Base-by-base conservation (phyloP, 1,140 invertebrate genomes). In the Archivesica marissinica region DNA sequence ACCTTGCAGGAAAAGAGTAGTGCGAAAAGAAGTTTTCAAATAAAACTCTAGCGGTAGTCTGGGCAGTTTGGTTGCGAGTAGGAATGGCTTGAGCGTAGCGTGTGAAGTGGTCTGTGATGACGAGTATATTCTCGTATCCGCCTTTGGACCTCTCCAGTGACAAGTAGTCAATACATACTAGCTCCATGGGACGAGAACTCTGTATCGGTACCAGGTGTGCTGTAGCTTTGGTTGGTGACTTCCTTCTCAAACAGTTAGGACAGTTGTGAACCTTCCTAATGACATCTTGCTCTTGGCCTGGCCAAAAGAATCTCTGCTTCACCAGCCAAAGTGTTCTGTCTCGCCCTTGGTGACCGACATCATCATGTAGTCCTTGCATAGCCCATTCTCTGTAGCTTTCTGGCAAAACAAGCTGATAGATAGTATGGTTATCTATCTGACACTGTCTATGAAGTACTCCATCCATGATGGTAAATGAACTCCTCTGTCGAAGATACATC, bases 61-160 rank as follows among this genome's bases (percentile, higher is more conserved):
- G n/a, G n/a, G n/a, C n/a, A n/a, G n/a, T n/a, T n/a, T n/a, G n/a
- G n/a, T n/a, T n/a, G n/a, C n/a, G 44, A 28, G 23, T 76, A 9
- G 83, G 83, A 33, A 74, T 17, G 35, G 70, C 82, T 13, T 72
- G 23, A 20, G 59, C 80, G 72, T 64, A 79, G 20, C 38, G 35
- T 3, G 82, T 87, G 52, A 87, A 87, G 54, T 85, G 81, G 54
- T 87, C 74, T 56, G 86, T 87, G 13, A 85, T 74, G 33, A 79
- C 81, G 25, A 85, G 50, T 25, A 86, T 77, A 41, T 86, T n/a
- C 39, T 85, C 56, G 30, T 41, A 75, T 20, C 39, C 30, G 20
- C 76, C 75, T n/a, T 86, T 86, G 38, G 25, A 56, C 20, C 17
- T 44, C 28, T 80, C 54, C 23, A 85, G 15, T 23, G 39, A 23